A percentile compares a stretch with the other conserved stretches of the same genome.
phyloP scores from a whole-genome alignment of 1,140 invertebrate species.

The Listronotus bonariensis region DNA sequence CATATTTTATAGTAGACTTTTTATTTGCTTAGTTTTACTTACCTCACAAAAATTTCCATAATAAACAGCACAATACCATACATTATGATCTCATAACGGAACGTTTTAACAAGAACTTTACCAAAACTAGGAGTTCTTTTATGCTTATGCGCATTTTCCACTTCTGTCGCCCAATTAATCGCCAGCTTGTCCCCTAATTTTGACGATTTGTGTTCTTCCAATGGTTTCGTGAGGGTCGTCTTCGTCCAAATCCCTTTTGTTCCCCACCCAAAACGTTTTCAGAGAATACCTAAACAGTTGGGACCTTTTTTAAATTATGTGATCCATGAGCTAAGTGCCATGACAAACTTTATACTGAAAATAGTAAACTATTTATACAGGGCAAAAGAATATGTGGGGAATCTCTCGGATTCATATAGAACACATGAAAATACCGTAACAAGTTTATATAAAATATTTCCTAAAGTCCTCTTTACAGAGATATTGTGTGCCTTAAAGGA shows the following conservation, averaged over 20 bases:
- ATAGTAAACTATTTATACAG: too few relatives aligned
- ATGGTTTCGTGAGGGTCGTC: conserved; percentile 44
- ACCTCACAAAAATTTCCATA: conserved; percentile 50
- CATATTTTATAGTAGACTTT: too few relatives aligned
- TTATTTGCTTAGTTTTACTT: too few relatives aligned
- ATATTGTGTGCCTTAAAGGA: too few relatives aligned
- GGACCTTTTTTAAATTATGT: conserved; percentile 12
- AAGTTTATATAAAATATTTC: too few relatives aligned
- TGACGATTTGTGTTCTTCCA: conserved; percentile 45
- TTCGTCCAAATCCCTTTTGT: conserved; percentile 44
- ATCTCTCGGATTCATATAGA: too few relatives aligned
- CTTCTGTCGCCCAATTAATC: conserved; percentile 43
- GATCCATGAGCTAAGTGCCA: too few relatives aligned
- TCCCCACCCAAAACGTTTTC: conserved; percentile 44
- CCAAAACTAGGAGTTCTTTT: conserved; percentile 52
- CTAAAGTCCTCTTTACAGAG: too few relatives aligned
- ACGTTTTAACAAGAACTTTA: conserved; percentile 52
- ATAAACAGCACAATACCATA: conserved; percentile 52
- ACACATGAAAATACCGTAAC: too few relatives aligned
- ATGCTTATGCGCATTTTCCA: conserved; percentile 34
- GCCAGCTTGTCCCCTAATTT: conserved; percentile 45
- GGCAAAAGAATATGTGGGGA: too few relatives aligned
- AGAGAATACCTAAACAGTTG: conserved; percentile 51
- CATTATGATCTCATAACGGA: conserved; percentile 50
- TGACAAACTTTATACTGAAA: too few relatives aligned